Base-by-base conservation (phyloP, 2,797 vertebrate species). In the Epinephelus coioides region DNA sequence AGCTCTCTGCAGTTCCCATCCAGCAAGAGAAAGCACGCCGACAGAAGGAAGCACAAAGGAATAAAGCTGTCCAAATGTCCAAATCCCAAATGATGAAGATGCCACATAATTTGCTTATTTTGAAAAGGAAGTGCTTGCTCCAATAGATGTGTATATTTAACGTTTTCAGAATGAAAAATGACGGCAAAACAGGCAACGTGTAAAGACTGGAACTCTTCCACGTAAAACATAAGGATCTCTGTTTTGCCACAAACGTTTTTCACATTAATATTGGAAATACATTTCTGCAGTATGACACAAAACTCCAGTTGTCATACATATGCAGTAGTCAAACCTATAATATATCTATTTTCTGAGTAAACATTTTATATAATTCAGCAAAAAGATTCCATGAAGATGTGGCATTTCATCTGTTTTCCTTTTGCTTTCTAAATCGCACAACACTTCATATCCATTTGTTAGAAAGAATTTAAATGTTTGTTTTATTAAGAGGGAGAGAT, bases 101-200 rank as follows among this genome's bases (percentile, higher is more conserved):
- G 84, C 84, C 79, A 88, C 87, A 85, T 92, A 70, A 89, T 92
- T 94, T 88, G 88, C 82, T 90, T 92, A 86, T 95, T 95, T 94
- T 94, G 55, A 90, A 92, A 94, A 89, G 89, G 91, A 91, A 81
- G 81, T 71, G 53, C 89, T 92, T 85, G 85, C 85, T 91, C 91
- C 81, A 63, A 81, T 90, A 88, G 77, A 87, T 88, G 81, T 94
- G 90, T 94, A 87, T 92, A 91, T 94, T 92, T 94, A 93, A 93
- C 82, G 85, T 83, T 89, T 94, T 92, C 71, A 89, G 81, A 76
- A 90, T 94, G 90, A 95, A 88, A 93, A 93, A 94, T 95, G 51
- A 89, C 12, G 78, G 82, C 53, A 71, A 89, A 86, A 88, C 80
- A 79, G 75, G 82, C 82, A 84, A 74, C 69, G 79, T 76, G 67